Conservation (phyloP, 2,113 vertebrate genomes). For the Noturus placidus region DNA sequence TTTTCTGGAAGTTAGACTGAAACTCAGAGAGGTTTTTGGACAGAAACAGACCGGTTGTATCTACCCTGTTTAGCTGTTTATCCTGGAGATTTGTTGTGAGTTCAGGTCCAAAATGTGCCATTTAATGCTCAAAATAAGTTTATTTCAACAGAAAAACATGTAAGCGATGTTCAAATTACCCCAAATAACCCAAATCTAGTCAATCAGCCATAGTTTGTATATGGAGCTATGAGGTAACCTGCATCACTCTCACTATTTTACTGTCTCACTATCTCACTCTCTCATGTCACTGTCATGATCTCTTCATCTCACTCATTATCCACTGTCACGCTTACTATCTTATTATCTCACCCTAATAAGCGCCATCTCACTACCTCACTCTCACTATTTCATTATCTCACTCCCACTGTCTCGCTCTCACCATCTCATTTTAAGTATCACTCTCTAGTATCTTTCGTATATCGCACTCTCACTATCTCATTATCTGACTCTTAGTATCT, state of each 20-base stretch:
- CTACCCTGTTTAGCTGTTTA: background rate
- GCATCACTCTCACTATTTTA: background rate
- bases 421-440: background rate
- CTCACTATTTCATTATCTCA: background rate
- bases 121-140: background rate
- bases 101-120: background rate
- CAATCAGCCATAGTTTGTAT: background rate
- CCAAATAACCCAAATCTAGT: background rate
- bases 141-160: background rate
- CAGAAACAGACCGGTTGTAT: too few species aligned
- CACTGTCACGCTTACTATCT: background rate
- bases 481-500: background rate
- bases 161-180: background rate
- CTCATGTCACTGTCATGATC: background rate
- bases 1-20: background rate
- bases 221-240: background rate
- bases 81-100: background rate
- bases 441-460: background rate
- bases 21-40: background rate
- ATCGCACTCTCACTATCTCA: background rate
- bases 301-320: too few species aligned
- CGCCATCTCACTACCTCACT: background rate
- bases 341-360: background rate
- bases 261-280: background rate
- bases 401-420: background rate